Evolutionary conservation across 1,140 invertebrate species (phyloP).

Genomic region (Trachymyrmex septentrionalis): DNA sequence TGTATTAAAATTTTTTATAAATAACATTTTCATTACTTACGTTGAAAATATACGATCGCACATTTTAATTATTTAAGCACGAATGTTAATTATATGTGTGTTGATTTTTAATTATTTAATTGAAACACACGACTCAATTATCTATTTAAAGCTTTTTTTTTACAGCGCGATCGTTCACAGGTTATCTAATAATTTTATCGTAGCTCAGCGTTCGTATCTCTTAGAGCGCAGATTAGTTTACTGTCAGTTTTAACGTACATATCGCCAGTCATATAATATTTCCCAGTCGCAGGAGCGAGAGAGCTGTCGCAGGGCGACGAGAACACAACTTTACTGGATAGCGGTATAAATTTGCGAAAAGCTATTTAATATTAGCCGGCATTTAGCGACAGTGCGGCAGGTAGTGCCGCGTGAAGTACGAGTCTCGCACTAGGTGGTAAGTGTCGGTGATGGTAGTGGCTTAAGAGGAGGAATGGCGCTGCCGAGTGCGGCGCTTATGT

Average conservation of each 20-base stretch:
- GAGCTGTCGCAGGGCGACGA: not conserved
- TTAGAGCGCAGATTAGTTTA: not conserved
- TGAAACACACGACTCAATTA: conserved; percentile 5
- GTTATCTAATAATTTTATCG: not conserved
- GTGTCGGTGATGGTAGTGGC: conserved; percentile 28
- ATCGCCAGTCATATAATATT: conserved; percentile 22
- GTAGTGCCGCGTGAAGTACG: conserved; percentile 41
- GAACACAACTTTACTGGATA: conserved; percentile 11
- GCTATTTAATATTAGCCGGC: conserved; percentile 51
- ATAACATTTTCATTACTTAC: not conserved
- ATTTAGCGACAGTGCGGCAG: conserved; percentile 32
- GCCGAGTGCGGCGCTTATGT: conserved; percentile 69
- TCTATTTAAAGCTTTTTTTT: not conserved
- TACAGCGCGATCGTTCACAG: not conserved
- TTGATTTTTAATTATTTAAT: conserved; percentile 10
- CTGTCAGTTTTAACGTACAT: conserved; percentile 30
- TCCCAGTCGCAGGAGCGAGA: not conserved
- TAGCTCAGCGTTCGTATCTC: not conserved
- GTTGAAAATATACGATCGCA: not conserved
- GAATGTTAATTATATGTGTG: not conserved
- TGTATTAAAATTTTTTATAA: not conserved
- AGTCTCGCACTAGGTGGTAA: conserved; percentile 69
- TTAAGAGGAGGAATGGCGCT: conserved; percentile 62
- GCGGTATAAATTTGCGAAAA: conserved; percentile 50
- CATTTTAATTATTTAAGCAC: not conserved